Base-by-base conservation (phyloP, 2,797 vertebrate species). In the Sebastes hubbsi region DNA sequence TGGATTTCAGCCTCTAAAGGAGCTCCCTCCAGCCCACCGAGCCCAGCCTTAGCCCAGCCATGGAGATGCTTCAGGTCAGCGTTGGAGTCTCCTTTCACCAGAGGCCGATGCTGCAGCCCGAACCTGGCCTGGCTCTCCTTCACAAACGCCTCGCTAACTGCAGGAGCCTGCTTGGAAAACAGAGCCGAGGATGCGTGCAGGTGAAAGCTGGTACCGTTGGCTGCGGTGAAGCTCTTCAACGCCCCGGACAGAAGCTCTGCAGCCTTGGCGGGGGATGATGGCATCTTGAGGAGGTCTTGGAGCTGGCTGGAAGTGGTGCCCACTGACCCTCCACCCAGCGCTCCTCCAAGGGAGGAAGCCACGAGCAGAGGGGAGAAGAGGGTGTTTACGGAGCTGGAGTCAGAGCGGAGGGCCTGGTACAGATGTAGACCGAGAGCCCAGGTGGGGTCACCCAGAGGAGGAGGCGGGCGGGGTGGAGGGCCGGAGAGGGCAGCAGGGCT, bases 381-480 rank as follows among this genome's bases (percentile, higher is more conserved):
- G 3, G 87, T 85, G 80, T 95, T 94, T 1, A 74, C 81, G 0
- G 85, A 75, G 78, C 83, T 64, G 0, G 84, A 56, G 30, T 81
- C 76, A 2, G 88, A 73, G 27, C 89, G 86, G 4, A 95, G 68
- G 38, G 88, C 87, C 77, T 32, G 70, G 80, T 94, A 93, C 1
- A 95, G 81, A 8, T 75, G 87, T 34, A 95, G 87, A 52, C 95
- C 94, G 71, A 96, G 83, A 34, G 86, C 74, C 93, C 95, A 95
- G 92, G 83, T 95, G 6, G 91, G 87, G 83, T 94, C 92, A 67
- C 66, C 79, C 32, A 86, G 54, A 24, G 74, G 83, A 52, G 79
- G 42, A 20, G 88, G 88, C 0, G 70, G 72, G 59, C 22, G 78
- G 14, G 83, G n/a, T 3, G 73, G 25, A 6, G 78, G 46, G 25